phyloP scores from a whole-genome alignment of 2,888 invertebrate genomes.

The Idaea aversata region DNA sequence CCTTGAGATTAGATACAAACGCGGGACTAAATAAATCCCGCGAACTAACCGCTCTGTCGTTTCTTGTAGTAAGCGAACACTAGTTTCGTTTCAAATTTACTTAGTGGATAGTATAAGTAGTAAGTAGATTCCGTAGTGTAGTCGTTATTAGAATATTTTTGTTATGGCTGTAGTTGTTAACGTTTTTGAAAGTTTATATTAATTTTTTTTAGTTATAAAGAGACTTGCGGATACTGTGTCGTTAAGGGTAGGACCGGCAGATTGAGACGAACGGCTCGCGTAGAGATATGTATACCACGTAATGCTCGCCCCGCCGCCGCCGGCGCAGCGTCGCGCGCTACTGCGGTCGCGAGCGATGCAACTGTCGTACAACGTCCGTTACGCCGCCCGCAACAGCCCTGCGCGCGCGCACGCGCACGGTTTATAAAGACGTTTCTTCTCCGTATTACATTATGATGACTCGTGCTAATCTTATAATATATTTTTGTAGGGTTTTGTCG shows the following conservation, averaged over 20 bases:
- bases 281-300: constrained; percentile 3
- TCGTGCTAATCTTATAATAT: constrained; percentile 77
- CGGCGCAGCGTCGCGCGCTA: constrained; percentile 22
- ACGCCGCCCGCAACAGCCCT: constrained; percentile 35
- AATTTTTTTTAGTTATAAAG: constrained; percentile 68
- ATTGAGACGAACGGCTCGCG: constrained; percentile 28
- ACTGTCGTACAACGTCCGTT: constrained; percentile 20
- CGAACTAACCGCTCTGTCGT: constrained; percentile 51
- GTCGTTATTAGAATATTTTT: constrained; percentile 77
- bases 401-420: constrained; percentile 36
- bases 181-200: constrained; percentile 75
- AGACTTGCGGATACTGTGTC: constrained; percentile 58
- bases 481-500: constrained; percentile 80
- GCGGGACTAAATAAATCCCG: constrained; percentile 26
- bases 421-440: constrained; percentile 43
- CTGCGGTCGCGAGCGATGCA: constrained; percentile 16
- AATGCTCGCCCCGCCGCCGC: constrained; percentile 25
- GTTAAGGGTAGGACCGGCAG: constrained; percentile 56
- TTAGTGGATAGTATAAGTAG: constrained; percentile 76
- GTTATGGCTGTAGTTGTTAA: constrained; percentile 80
- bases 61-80: constrained; percentile 69
- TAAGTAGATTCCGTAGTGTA: constrained; percentile 75
- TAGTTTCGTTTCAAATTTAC: constrained; percentile 74
- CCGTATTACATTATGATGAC: constrained; percentile 56
- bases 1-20: constrained; percentile 51